These are phyloP conservation scores for Echinarachnius parma DNA, from an alignment of 53 echinoderm and acorn worm genomes.

Conservation along the genomic window DNA sequence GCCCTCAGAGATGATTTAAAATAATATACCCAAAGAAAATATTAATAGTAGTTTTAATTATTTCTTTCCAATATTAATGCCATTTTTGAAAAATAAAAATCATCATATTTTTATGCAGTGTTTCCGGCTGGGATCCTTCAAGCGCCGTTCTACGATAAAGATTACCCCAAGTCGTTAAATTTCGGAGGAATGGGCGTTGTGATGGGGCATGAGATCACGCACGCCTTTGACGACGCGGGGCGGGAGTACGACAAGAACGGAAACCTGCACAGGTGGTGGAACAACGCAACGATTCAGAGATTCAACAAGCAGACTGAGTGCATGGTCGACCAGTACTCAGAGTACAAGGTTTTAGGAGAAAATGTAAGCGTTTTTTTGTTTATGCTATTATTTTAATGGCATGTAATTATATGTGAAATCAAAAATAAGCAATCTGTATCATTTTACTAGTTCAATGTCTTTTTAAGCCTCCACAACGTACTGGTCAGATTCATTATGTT, in stretches of 20 bases:
- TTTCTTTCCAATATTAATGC: no score
- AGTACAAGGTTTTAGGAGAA: slow-evolving; percentile 66
- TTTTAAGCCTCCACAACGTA: no score
- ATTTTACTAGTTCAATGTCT: no score
- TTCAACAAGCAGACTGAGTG: slow-evolving; percentile 80
- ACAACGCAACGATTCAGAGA: slow-evolving; percentile 75
- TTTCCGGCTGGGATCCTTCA: slow-evolving; percentile 98
- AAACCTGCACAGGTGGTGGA: slow-evolving; percentile 95
- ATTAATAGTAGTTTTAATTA: no score
- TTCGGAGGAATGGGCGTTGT: slow-evolving; percentile 98
- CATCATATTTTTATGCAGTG: no score
- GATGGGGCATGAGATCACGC: slow-evolving; percentile 97
- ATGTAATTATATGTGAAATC: no score
- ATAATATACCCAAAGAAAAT: no score
- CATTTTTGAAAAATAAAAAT: no score
- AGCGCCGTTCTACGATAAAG: slow-evolving; percentile 96
- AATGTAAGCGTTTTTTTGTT: no score
- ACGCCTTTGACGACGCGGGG: slow-evolving; percentile 92
- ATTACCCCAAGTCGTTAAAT: slow-evolving; percentile 94
- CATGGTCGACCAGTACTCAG: slow-evolving; percentile 90
- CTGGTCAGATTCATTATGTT: no score
- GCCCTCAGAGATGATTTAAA: no score
- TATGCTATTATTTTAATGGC: background rate
- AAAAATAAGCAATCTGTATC: no score
- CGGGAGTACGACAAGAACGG: slow-evolving; percentile 87